Base-by-base conservation (phyloP, 2,888 invertebrate genomes). In the Drosophila cognata region DNA sequence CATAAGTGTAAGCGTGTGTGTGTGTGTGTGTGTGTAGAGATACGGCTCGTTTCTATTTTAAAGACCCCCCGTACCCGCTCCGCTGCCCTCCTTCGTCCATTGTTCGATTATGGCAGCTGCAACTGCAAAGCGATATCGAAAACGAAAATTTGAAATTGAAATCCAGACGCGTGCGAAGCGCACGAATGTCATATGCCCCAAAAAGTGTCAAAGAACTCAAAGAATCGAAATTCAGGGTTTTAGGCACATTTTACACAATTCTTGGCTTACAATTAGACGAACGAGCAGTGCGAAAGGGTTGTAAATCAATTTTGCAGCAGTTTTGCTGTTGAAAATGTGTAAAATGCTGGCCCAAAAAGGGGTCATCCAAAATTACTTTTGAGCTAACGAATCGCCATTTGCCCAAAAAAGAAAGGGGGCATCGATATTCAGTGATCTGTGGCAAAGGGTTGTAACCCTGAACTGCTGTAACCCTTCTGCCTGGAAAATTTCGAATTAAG, bases 91-190 rank as follows among this genome's bases (percentile, higher is more conserved):
- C 29, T 16, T 53, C 55, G 35, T 38, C 33, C 52, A 50, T 62
- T 77, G 72, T 73, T 66, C 70, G 33, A 66, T 55, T n/a, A 28
- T 29, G 58, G 72, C 78, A 78, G 78, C 78, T 78, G 78, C 70
- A 43, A 62, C 46, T n/a, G 53, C 18, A 55, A 38, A 57, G 35
- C 16, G 50, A 52, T 55, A 63, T 41, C 50, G 60, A 67, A 62
- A 66, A 38, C 33, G 38, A 75, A 69, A 33, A 74, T 28, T 69
- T 58, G 46, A 81, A 84, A 77, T 69, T 77, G 88, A 84, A 87
- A 91, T 86, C 74, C 79, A 90, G 59, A 89, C 91, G 84, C 90
- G 91, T 91, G 91, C 81, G 77, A 82, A 81, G 72, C 89, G 67
- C 70, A 69, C 70, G 74, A 62, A 56, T 71, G 87, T 81, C 84